Evolutionary conservation across 2,888 invertebrate species (phyloP).

Genomic region (Megalurothrips usitatus): DNA sequence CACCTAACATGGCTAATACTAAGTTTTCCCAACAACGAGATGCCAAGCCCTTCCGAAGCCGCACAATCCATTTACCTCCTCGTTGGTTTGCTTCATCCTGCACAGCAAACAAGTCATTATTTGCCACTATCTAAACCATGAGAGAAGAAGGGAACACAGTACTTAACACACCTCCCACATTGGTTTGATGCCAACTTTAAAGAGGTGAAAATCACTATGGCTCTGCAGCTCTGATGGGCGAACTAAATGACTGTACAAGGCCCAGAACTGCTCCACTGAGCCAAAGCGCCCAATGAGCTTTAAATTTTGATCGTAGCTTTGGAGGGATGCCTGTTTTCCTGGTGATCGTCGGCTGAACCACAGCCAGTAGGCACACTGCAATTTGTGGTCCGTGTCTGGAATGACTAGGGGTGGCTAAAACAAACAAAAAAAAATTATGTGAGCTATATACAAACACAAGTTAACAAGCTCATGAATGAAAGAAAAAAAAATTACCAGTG

Average conservation of each 20-base stretch:
- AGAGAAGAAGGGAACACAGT: background rate
- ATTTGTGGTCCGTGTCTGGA: conserved; percentile 80
- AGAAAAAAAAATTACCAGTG: conserved; percentile 42
- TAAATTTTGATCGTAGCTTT: conserved; percentile 70
- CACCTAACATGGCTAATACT: conserved; percentile 96
- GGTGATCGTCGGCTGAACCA: conserved; percentile 72
- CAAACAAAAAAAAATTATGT: conserved; percentile 39
- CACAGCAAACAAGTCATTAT: conserved; percentile 28
- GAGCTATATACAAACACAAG: conserved; percentile 26
- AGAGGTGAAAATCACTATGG: conserved; percentile 91
- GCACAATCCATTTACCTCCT: conserved; percentile 97
- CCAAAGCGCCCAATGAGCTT: conserved; percentile 83
- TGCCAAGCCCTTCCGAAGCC: conserved; percentile 88
- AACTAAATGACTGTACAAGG: conserved; percentile 84
- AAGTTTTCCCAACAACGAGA: conserved; percentile 98
- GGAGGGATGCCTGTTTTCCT: conserved; percentile 54
- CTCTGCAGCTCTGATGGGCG: conserved; percentile 86
- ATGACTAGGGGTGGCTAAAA: conserved; percentile 62
- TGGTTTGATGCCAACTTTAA: conserved; percentile 96
- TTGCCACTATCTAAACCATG: background rate
- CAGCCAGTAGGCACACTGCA: conserved; percentile 90
- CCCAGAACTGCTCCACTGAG: conserved; percentile 98
- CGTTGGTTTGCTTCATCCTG: conserved; percentile 88
- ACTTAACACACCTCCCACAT: conserved; percentile 83
- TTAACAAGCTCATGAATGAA: background rate